phyloP scores from a whole-genome alignment of 2,888 invertebrate species.

The Rhingia rostrata region DNA sequence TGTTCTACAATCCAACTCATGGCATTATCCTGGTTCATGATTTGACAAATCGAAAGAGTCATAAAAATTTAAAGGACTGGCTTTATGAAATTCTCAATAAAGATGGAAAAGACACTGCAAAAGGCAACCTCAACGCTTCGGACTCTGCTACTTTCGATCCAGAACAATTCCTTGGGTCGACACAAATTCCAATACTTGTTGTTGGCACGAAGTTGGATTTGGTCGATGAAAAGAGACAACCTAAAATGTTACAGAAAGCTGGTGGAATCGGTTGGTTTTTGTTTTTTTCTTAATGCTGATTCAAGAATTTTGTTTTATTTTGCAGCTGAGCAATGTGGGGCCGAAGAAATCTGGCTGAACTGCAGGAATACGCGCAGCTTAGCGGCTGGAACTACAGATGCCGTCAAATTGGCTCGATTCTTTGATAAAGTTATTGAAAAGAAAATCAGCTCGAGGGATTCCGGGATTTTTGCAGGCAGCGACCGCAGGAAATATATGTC shows the following conservation, averaged over 20 bases:
- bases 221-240: constrained; percentile 89
- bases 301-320: background rate
- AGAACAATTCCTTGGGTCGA: constrained; percentile 92
- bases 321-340: constrained; percentile 94
- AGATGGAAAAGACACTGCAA: constrained; percentile 84
- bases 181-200: constrained; percentile 96
- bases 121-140: constrained; percentile 70
- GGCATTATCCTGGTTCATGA: constrained; percentile 99
- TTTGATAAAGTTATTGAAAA: constrained; percentile 91
- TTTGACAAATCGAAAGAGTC: constrained; percentile 97
- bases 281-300: background rate
- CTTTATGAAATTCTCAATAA: constrained; percentile 93
- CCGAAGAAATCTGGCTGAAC: constrained; percentile 95
- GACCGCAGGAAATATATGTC: constrained; percentile 68
- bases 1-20: constrained; percentile 96
- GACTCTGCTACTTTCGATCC: constrained; percentile 86
- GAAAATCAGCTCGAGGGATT: constrained; percentile 78
- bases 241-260: constrained; percentile 79
- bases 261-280: constrained; percentile 80
- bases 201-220: constrained; percentile 97
- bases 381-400: constrained; percentile 96
- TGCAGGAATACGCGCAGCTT: constrained; percentile 89
- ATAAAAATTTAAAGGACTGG: constrained; percentile 96
- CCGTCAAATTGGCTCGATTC: constrained; percentile 96
- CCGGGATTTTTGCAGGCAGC: constrained; percentile 71